Evolutionary conservation across 1,140 invertebrate genomes (phyloP).

Genomic region (Leptoteleia sp.): DNA sequence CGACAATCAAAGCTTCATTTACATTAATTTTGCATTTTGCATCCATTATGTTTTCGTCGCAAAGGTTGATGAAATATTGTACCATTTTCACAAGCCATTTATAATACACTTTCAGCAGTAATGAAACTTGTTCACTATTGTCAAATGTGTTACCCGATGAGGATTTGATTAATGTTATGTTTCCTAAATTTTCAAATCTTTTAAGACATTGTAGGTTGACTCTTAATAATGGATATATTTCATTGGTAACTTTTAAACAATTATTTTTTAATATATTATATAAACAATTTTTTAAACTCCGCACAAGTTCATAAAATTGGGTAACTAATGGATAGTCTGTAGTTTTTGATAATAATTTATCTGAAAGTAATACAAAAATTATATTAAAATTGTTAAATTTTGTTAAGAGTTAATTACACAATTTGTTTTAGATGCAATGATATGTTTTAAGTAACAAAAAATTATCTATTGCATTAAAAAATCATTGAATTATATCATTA

Average conservation of each 20-base stretch:
- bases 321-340: constrained; percentile 81
- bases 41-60: constrained; percentile 6
- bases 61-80: constrained; percentile 30
- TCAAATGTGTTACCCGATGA: constrained; percentile 38
- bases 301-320: constrained; percentile 76
- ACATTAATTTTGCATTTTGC: constrained; percentile 18
- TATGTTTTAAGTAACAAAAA: no score
- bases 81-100: constrained; percentile 76
- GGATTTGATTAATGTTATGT: constrained; percentile 60
- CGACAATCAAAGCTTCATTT: constrained; percentile 25
- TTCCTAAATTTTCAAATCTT: constrained; percentile 77
- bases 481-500: no score
- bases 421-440: no score
- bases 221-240: constrained; percentile 61
- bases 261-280: constrained; percentile 69
- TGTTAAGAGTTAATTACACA: neutral
- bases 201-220: constrained; percentile 78
- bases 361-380: constrained; percentile 59
- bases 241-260: constrained; percentile 37
- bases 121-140: constrained; percentile 69
- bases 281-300: constrained; percentile 75
- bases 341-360: constrained; percentile 78
- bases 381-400: neutral
- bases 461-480: no score
- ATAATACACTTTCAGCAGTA: constrained; percentile 74